Conservation (phyloP, 2,888 invertebrate species). For the Allolobophora icterica region DNA sequence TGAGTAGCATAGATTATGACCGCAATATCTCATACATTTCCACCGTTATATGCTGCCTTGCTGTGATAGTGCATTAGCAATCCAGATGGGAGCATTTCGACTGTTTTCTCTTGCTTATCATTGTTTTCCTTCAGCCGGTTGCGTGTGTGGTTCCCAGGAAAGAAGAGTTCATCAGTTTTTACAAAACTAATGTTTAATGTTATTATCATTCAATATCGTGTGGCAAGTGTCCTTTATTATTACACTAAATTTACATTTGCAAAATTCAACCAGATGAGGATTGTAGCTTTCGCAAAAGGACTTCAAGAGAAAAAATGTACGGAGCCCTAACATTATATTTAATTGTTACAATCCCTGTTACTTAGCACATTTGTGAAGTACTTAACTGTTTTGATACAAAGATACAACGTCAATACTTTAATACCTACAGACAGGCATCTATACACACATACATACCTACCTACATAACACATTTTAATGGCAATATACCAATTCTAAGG, state of each 20-base stretch:
- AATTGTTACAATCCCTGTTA: no score
- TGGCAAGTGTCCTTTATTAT: neutral
- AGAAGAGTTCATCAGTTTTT: neutral
- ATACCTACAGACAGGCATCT: no score
- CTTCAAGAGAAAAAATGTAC: neutral
- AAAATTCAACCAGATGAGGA: neutral
- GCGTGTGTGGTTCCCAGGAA: neutral
- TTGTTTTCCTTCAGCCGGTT: neutral
- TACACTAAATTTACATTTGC: neutral
- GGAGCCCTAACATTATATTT: neutral
- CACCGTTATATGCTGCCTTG: neutral
- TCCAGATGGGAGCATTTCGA: neutral
- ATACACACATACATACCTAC: neutral
- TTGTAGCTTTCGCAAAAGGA: neutral
- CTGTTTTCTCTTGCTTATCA: conserved; percentile 11
- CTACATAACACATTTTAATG: no score
- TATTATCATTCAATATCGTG: neutral
- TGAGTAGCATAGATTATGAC: neutral
- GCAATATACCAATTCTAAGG: neutral
- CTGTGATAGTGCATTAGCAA: neutral
- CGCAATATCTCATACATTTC: neutral
- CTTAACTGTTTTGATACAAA: no score
- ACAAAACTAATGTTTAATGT: neutral
- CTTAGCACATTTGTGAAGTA: no score
- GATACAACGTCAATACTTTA: no score